Evolutionary conservation across 2,888 invertebrate genomes (phyloP).

Genomic region (Baronia brevicornis): DNA sequence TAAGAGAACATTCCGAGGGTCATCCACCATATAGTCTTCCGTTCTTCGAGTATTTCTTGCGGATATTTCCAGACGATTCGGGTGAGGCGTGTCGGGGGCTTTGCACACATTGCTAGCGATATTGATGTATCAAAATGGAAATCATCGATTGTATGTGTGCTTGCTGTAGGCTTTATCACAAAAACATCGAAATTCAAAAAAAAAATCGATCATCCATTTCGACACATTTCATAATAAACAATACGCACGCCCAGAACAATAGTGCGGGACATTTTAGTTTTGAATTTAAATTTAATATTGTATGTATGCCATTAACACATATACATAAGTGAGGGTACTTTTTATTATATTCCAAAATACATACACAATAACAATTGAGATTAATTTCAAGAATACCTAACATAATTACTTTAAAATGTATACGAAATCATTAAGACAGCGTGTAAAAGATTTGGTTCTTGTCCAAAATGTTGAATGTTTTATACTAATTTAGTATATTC

Average conservation of each 20-base stretch:
- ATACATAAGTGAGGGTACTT: no score
- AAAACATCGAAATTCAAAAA: no score
- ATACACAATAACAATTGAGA: no score
- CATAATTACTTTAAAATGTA: no score
- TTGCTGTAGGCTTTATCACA: no score
- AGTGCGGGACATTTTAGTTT: slow-evolving; percentile 27
- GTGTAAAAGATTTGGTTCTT: no score
- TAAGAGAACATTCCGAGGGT: neutral
- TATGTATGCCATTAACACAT: neutral
- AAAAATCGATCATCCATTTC: slow-evolving; percentile 40
- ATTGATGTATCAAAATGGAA: slow-evolving; percentile 52
- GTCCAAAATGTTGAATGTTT: no score
- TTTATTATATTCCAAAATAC: no score
- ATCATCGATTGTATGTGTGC: no score
- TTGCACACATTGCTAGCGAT: slow-evolving; percentile 73
- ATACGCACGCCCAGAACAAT: slow-evolving; percentile 64
- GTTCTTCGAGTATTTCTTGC: slow-evolving; percentile 19
- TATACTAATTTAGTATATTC: no score
- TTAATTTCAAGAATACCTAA: no score
- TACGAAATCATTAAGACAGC: no score
- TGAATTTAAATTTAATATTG: slow-evolving; percentile 2
- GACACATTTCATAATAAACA: slow-evolving; percentile 49
- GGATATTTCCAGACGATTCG: slow-evolving; percentile 55
- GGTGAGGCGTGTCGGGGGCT: slow-evolving; percentile 57
- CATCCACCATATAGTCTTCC: slow-evolving; percentile 17